Evolutionary conservation across 2,797 vertebrate species (phyloP), one percentile per base, ranked within the genome.

Genomic region (Danio tinwini): DNA sequence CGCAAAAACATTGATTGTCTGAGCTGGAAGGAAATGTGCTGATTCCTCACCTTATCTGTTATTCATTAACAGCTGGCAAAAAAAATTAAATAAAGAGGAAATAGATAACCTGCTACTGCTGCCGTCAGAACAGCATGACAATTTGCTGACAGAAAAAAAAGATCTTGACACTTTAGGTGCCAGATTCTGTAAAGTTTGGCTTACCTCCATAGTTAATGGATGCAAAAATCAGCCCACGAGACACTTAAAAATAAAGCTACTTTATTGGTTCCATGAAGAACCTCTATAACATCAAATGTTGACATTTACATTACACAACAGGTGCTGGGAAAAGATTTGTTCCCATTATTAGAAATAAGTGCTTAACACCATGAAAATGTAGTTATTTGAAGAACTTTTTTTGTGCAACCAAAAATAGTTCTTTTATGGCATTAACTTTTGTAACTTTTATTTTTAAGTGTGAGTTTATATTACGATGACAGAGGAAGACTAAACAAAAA

Each of bases 11-110:
- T 92, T 79, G 91, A 94, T 91, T 52, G 84, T 45, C 87, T 90
- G 86, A 88, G 85, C 87, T 84, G 90, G 85, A 90, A 87, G 92
- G 87, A 91, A 93, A 93, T 92, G 89, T 93, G 92, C 92, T 92
- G 92, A 94, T 91, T 90, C 90, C 89, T 89, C 55, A 76, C 82
- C 78, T 76, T 56, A 81, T 69, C 6, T 8, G 92, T 94, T 93
- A 95, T 53, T 90, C 89, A 95, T 95, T 95, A 94, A 95, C 93
- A 86, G 78, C 85, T 29, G 45, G 21, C 7, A 16, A 82, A 89
- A 91, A 90, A 86, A 88, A 82, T 49, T 86, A 85, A 91, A 91
- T 90, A 91, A 93, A 92, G 88, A 87, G 79, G 88, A 82, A 81
- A 82, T 75, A 89, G 90, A 93, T 93, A 93, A 93, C 88, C 88